phyloP scores from a whole-genome alignment of 2,113 vertebrate genomes.

The Bombycilla garrulus region DNA sequence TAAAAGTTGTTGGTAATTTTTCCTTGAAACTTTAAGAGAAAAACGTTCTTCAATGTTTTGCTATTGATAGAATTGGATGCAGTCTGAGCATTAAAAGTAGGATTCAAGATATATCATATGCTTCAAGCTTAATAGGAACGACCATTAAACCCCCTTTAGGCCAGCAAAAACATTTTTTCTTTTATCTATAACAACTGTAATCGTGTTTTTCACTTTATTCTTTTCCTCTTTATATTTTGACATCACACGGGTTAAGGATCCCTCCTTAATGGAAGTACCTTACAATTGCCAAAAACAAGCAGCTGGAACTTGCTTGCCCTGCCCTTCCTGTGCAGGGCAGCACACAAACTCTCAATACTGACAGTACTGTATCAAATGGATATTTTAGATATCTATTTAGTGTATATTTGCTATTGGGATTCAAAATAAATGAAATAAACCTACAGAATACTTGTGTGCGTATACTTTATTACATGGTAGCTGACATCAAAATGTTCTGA shows the following conservation, averaged over 20 bases:
- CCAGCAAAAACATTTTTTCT: slow-evolving; percentile 16
- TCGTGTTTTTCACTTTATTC: background rate
- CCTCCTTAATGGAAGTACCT: background rate
- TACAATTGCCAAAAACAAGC: background rate
- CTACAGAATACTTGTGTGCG: background rate
- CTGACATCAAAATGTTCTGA: background rate
- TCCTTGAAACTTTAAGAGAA: background rate
- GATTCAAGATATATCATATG: slow-evolving; percentile 9
- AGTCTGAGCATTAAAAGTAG: background rate
- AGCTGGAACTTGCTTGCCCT: slow-evolving; percentile 43
- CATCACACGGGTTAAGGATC: slow-evolving; percentile 24
- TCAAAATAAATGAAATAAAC: slow-evolving; percentile 64
- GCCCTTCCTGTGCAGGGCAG: background rate
- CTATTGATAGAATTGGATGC: background rate
- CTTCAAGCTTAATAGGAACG: slow-evolving; percentile 62
- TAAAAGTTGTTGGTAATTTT: background rate
- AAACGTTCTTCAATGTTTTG: background rate
- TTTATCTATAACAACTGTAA: slow-evolving; percentile 16
- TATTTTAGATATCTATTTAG: slow-evolving; percentile 51
- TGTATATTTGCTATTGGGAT: slow-evolving; percentile 61
- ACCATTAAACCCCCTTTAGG: slow-evolving; percentile 46
- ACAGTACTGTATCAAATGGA: slow-evolving; percentile 60
- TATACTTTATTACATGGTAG: background rate
- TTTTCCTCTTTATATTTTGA: background rate
- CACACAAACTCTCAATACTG: slow-evolving; percentile 41